Evolutionary conservation across 2,888 invertebrate species (phyloP), one percentile per base, ranked within the genome.

Genomic region (Poecilus cupreus): DNA sequence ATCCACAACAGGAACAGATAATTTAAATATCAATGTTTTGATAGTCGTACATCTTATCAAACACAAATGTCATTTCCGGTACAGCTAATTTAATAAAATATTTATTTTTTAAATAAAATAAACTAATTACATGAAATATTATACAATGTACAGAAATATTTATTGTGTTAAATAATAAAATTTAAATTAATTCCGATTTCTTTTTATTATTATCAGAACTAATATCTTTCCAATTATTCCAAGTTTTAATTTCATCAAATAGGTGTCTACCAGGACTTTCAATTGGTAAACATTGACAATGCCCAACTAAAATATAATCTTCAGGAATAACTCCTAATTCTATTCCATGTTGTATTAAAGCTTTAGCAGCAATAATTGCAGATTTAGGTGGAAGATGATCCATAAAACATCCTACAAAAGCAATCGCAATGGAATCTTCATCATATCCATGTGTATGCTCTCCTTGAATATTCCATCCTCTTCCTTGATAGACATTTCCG

Each of bases 401-500:
- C 86, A 89, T 89, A 83, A 91, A 92, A 82, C 90, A 90, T 0
- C 92, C 92, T 46, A 92, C 88, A 82, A 92, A 90, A 26, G 90
- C 87, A 49, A 92, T 90, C 11, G 91, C 92, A 26, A 88, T 49
- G n/a, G 91, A 89, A 72, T 86, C 87, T 26, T 84, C 87, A 84
- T 93, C 92, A 83, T 90, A 91, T 22, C 89, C 88, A 72, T 86
- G 85, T 0, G 90, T 90, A 83, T 92, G 92, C 0, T 91, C 90
- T 0, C 92, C 92, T 79, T 90, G 88, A 0, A 88, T 86, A 1
- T 88, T 88, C 92, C 92, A 93, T 0, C 92, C 92, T 77, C 90
- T 87, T 4, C 92, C 92, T 86, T 92, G 91, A 83, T 92, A 93
- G 0, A 91, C 87, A 54, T 90, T 90, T 20, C 92, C 92, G 86